phyloP scores from a whole-genome alignment of 2,888 invertebrate genomes.

The Yponomeuta evonymella region DNA sequence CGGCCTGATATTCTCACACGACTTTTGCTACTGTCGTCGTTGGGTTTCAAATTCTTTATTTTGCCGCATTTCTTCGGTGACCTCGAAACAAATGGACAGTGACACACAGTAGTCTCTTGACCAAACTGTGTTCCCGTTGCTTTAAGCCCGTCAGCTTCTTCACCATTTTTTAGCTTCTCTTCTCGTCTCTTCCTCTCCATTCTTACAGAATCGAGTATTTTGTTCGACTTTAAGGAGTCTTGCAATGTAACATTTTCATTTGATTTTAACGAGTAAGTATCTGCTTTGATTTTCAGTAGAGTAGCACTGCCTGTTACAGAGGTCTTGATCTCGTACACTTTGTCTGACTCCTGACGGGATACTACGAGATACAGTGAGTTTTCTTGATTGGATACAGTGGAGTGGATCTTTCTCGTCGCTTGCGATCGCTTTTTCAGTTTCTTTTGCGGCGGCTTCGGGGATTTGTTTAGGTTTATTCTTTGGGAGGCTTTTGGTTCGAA shows the following conservation, averaged over 20 bases:
- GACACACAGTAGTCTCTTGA: not conserved
- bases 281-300: not conserved
- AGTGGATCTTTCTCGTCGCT: not conserved
- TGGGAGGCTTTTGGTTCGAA: slow-evolving; percentile 1
- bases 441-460: not conserved
- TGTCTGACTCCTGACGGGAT: slow-evolving; percentile 38
- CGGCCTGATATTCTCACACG: slow-evolving; percentile 49
- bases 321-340: slow-evolving; percentile 46
- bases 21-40: slow-evolving; percentile 28
- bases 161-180: not conserved
- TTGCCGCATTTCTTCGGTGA: not conserved
- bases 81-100: not conserved
- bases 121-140: not conserved
- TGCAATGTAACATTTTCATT: slow-evolving; percentile 26
- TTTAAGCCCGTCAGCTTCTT: not conserved
- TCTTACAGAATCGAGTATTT: slow-evolving; percentile 31
- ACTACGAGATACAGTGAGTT: slow-evolving; percentile 35
- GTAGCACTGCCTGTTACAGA: slow-evolving; percentile 39
- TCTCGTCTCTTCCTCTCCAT: slow-evolving; percentile 44
- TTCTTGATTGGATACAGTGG: slow-evolving; percentile 1
- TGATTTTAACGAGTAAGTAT: not conserved
- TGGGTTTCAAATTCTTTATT: not conserved
- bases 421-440: not conserved
- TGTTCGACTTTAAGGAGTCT: slow-evolving; percentile 31
- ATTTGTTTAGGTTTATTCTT: slow-evolving; percentile 28